Conservation (phyloP, 2,888 invertebrate genomes). For the Ornithoptera priamus region DNA sequence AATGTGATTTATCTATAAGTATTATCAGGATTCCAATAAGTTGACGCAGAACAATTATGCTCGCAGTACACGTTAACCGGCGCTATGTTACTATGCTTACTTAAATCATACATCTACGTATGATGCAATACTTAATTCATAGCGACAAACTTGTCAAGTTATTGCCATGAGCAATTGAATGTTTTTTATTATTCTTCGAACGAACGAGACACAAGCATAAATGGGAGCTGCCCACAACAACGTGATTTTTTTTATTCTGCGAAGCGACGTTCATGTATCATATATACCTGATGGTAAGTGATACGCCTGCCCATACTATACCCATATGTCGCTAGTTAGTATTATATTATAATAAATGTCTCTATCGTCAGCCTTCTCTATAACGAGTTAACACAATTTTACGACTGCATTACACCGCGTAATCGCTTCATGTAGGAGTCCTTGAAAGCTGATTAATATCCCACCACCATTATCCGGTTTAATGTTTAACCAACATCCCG, state of each 20-base stretch:
- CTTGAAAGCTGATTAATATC: conserved; percentile 47
- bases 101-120: conserved; percentile 9
- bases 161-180: no score
- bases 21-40: conserved; percentile 21
- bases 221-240: no score
- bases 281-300: no score
- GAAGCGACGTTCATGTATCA: no score
- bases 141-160: no score
- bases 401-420: conserved; percentile 42
- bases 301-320: no score
- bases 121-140: neutral
- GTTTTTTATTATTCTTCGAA: no score
- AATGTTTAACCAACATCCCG: conserved; percentile 31
- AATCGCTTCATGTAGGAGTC: conserved; percentile 38
- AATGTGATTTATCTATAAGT: conserved; percentile 15
- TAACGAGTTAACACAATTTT: conserved; percentile 35
- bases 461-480: conserved; percentile 34
- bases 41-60: conserved; percentile 18
- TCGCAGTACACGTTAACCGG: neutral
- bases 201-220: no score
- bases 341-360: neutral
- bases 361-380: conserved; percentile 24
- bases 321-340: no score
- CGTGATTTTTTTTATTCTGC: no score
- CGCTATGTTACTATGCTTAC: conserved; percentile 1